phyloP scores from a whole-genome alignment of 2,113 vertebrate species.

The Pongo pygmaeus region DNA sequence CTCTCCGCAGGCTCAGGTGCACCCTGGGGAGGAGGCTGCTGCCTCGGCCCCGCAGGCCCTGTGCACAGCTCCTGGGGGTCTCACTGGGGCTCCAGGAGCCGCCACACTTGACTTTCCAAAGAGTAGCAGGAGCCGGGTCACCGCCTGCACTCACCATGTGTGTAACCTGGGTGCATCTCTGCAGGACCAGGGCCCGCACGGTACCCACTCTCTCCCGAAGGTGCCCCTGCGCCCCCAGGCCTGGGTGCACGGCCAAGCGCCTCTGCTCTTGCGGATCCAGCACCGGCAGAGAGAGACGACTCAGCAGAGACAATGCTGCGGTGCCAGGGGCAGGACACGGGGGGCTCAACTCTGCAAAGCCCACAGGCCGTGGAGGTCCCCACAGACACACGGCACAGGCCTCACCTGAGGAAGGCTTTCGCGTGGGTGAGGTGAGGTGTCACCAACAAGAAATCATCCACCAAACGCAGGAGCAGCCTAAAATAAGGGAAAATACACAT shows the following conservation, averaged over 20 bases:
- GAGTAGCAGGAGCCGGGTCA: no score
- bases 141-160: no score
- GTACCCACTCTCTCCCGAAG: not conserved
- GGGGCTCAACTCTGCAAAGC: no score
- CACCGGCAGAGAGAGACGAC: not conserved
- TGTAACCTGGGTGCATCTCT: no score
- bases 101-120: not conserved
- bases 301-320: no score
- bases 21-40: no score
- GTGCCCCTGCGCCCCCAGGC: not conserved
- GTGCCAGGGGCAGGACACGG: not conserved
- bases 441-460: conserved; percentile 96
- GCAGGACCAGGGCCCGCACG: no score
- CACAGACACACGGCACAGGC: not conserved
- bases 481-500: not conserved
- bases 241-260: not conserved
- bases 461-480: conserved; percentile 92
- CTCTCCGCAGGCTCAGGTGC: no score
- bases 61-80: not conserved
- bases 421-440: conserved; percentile 91
- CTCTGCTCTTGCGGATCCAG: not conserved
- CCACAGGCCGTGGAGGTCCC: not conserved
- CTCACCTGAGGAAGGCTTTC: conserved; percentile 89
- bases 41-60: no score
- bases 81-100: not conserved